Percentiles rank a stretch among this genome's conserved stretches.
Evolutionary conservation across 2,113 vertebrate genomes (phyloP).

Genomic region (Albula goreensis): DNA sequence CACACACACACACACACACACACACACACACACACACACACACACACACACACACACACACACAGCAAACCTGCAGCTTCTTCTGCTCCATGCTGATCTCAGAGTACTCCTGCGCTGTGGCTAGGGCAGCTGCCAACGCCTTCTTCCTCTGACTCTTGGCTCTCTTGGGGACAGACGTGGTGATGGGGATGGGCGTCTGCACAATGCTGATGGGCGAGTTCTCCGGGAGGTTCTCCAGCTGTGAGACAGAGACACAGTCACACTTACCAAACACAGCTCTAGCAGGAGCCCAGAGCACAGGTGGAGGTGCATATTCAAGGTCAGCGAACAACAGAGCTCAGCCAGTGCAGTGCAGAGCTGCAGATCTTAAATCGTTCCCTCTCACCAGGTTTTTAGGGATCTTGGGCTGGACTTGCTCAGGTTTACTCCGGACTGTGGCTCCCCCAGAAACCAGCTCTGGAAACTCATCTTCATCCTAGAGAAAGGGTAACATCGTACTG

Average conservation of each 20-base stretch:
- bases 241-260: conserved; percentile 30
- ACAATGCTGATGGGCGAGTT: conserved; percentile 98
- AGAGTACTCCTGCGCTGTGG: conserved; percentile 95
- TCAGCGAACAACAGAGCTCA: background rate
- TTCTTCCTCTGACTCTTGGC: conserved; percentile 99
- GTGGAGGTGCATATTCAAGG: background rate
- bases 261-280: conserved; percentile 13
- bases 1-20: conserved; percentile 16
- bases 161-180: conserved; percentile 94
- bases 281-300: background rate
- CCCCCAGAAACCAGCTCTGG: conserved; percentile 80
- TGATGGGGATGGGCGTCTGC: conserved; percentile 97
- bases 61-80: conserved; percentile 78
- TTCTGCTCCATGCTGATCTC: conserved; percentile 99
- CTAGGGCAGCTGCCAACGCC: conserved; percentile 91
- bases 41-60: conserved; percentile 17
- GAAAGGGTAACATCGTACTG: background rate
- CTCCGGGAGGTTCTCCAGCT: conserved; percentile 93
- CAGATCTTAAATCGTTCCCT: background rate
- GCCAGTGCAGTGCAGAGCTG: background rate
- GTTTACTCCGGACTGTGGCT: conserved; percentile 70
- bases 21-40: conserved; percentile 22
- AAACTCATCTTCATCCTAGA: conserved; percentile 90
- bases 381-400: conserved; percentile 85
- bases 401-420: conserved; percentile 80